Evolutionary conservation across 2,888 invertebrate genomes (phyloP).

Genomic region (Xiphydria camelus): DNA sequence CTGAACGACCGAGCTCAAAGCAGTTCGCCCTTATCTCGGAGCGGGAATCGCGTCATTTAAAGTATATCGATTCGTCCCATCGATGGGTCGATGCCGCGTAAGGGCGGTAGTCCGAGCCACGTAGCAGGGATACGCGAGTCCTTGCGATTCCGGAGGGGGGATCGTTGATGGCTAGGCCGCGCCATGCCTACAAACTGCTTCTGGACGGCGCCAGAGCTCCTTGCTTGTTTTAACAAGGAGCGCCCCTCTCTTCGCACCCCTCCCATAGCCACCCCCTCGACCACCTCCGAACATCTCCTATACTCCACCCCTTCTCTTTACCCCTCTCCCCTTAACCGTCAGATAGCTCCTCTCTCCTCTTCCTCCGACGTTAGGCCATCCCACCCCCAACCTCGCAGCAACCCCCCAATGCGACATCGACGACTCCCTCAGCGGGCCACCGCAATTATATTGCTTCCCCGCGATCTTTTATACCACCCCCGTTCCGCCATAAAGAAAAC

Average conservation of each 20-base stretch:
- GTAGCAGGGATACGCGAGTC: no score
- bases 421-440: constrained; percentile 10
- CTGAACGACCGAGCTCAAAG: not conserved
- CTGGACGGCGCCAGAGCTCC: constrained; percentile 13
- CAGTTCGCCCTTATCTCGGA: constrained; percentile 9
- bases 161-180: not conserved
- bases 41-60: constrained; percentile 17
- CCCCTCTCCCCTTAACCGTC: not conserved
- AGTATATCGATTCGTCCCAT: constrained; percentile 15
- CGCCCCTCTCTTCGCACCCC: not conserved
- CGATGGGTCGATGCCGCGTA: not conserved
- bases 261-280: not conserved
- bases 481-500: constrained; percentile 16
- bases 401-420: not conserved
- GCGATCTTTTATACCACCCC: constrained; percentile 14
- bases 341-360: not conserved
- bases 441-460: constrained; percentile 19
- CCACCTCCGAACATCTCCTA: not conserved
- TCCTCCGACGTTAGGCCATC: not conserved
- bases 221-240: constrained; percentile 17
- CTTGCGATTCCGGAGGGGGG: not conserved
- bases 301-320: not conserved
- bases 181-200: constrained; percentile 14
- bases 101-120: no score
- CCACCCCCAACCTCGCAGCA: not conserved